Evolutionary conservation across 2,888 invertebrate genomes (phyloP), one percentile per base, ranked within the genome.

Genomic region (Choristoneura rosaceana): DNA sequence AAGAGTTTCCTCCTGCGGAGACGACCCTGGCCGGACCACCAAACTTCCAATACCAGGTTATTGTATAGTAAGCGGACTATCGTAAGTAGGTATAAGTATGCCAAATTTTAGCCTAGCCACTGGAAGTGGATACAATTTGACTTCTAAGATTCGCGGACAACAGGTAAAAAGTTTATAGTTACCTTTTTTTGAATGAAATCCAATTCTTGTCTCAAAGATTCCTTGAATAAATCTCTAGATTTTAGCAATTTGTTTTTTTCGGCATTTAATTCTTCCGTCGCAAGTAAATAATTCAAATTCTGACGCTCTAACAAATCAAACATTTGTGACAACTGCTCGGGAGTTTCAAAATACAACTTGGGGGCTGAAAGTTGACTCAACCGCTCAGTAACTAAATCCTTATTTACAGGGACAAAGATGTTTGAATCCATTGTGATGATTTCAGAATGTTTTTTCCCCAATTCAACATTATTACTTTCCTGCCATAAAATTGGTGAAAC

Each of bases 401-500:
- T 82, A 71, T 92, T 80, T 47, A 93, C 80, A 81, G 84, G 78
- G 68, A 80, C 78, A 79, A 88, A 91, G 73, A 93, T 84, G 79
- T 92, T 85, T 0, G 88, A 85, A 70, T 90, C 89, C 69, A 87
- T 81, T 25, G 77, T 79, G 74, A 91, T 87, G 47, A 92, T 86
- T 66, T 90, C 90, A 2, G 84, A 75, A 73, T 87, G 80, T 70
- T 85, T 84, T 10, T 79, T 74, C 70, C 88, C 83, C 25, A 90
- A 76, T 41, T 81, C 79, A 58, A 91, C 80, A 52, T 88, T 85
- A 74, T 90, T 79, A 69, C 81, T 85, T 68, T 90, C 81, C 80
- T 90, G 89, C 94, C 93, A 94, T 71, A 93, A 84, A 78, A 90
- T 85, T 14, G 94, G 94, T 3, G 94, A 86, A 47, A 90, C 88